Base-by-base conservation (phyloP, 2,888 invertebrate species). In the Calameuta idolon region DNA sequence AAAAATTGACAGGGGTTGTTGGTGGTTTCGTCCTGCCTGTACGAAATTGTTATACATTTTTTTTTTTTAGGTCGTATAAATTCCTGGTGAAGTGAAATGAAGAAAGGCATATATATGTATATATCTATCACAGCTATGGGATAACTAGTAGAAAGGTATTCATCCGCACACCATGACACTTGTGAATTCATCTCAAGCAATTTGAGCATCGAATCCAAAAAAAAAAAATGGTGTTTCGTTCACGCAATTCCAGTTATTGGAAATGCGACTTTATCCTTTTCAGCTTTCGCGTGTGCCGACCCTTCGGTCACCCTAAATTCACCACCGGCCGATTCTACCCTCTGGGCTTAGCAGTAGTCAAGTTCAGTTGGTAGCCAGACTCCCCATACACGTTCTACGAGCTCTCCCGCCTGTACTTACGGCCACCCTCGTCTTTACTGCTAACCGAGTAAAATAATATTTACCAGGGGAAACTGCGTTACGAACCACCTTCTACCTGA, bases 1-100 rank as follows among this genome's bases (percentile, higher is more conserved):
- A 85, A 88, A 87, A 87, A 85, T 87, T 87, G 82, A 83, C 80
- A 78, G 76, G 78, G 78, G 84, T 83, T 83, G 77, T 81, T 84
- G 85, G 84, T 88, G 84, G 84, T 88, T 87, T 85, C 85, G 88
- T 83, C 83, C 80, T 77, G 40, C 1, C 4, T 15, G 40, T 4
- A 15, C 1, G 40, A 40, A 40, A 5, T 5, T 15, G 15, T 40
- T 3, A 40, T 11, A 15, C 4, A 40, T 0, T 15, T 15, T 40
- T 12, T 12, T 40, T 40, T 12, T 40, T 12, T 15, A 4, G 5
- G 1, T 12, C 40, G 40, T 15, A 15, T 15, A 55, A 55, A 23
- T 23, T 23, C 1, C 9, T 9, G 9, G 23, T n/a, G 23, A 55
- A 23, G 5, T 55, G 5, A 2, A 55, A 40, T 15, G 12, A 40